Conservation (phyloP, 2,797 vertebrate genomes). For the Intellagama lesueurii region DNA sequence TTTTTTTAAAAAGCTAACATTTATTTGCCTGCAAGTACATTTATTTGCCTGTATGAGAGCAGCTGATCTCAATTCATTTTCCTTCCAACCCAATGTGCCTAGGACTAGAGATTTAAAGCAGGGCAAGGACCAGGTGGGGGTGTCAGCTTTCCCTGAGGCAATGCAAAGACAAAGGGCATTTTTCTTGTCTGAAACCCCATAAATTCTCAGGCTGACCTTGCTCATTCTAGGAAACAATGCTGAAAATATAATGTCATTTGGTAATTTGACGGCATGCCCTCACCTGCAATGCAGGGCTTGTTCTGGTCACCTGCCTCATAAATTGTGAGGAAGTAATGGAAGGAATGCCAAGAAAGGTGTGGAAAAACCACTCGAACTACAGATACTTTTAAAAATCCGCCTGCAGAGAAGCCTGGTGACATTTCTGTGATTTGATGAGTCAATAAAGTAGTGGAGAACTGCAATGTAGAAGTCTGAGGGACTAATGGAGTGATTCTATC, state of each 20-base stretch:
- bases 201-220: conserved; percentile 36
- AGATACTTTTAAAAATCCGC: background rate
- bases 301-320: conserved; percentile 34
- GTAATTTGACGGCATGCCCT: conserved; percentile 18
- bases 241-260: conserved; percentile 1
- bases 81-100: background rate
- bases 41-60: background rate
- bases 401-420: background rate
- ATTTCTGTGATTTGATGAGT: background rate
- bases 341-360: background rate
- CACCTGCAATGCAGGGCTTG: conserved; percentile 1
- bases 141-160: background rate
- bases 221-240: conserved; percentile 8
- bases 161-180: background rate
- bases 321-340: background rate
- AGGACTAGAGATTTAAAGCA: background rate
- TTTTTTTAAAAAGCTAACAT: background rate
- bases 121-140: background rate
- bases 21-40: background rate
- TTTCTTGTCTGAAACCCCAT: background rate
- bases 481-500: background rate
- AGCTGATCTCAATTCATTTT: background rate
- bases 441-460: background rate
- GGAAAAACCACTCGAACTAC: background rate
- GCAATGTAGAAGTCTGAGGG: background rate